Percentiles rank a stretch among this genome's conserved stretches.
phyloP scores from a whole-genome alignment of 1,140 invertebrate species.

The Araneus ventricosus region DNA sequence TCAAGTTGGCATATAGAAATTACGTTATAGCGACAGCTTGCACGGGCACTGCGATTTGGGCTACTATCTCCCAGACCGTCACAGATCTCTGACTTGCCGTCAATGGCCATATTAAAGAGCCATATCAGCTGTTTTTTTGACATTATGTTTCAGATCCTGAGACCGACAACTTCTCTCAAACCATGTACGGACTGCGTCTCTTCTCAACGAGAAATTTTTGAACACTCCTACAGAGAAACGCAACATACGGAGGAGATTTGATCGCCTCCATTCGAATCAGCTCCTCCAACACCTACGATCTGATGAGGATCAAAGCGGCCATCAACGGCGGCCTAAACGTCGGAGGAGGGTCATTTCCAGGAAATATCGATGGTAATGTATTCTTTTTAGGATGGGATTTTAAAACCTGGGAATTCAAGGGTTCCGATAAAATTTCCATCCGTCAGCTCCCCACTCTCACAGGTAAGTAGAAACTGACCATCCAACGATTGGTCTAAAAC shows the following conservation, averaged over 20 bases:
- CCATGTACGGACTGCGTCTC: conserved; percentile 52
- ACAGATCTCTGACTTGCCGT: too few relatives aligned
- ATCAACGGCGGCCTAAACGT: conserved; percentile 59
- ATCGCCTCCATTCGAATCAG: conserved; percentile 66
- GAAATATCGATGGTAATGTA: conserved; percentile 42
- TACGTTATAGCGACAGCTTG: too few relatives aligned
- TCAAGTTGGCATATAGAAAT: too few relatives aligned
- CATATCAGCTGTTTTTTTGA: too few relatives aligned
- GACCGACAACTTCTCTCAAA: conserved; percentile 41
- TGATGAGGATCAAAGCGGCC: conserved; percentile 65
- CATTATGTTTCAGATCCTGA: conserved; percentile 26
- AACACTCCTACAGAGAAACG: conserved; percentile 69
- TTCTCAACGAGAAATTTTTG: neutral
- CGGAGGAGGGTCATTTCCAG: conserved; percentile 26
- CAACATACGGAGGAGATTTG: conserved; percentile 73
- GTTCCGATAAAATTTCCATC: too few relatives aligned
- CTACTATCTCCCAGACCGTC: too few relatives aligned
- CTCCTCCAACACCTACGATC: conserved; percentile 26
- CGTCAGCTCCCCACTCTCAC: too few relatives aligned
- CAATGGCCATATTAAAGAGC: too few relatives aligned
- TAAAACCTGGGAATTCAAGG: too few relatives aligned
- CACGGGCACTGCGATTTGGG: too few relatives aligned
- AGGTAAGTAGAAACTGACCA: conserved; percentile 55
- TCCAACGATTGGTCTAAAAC: conserved; percentile 62
- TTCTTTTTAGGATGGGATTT: neutral